Evolutionary conservation across 2,888 invertebrate genomes (phyloP).

Genomic region (Disparrhopalites patrizii): DNA sequence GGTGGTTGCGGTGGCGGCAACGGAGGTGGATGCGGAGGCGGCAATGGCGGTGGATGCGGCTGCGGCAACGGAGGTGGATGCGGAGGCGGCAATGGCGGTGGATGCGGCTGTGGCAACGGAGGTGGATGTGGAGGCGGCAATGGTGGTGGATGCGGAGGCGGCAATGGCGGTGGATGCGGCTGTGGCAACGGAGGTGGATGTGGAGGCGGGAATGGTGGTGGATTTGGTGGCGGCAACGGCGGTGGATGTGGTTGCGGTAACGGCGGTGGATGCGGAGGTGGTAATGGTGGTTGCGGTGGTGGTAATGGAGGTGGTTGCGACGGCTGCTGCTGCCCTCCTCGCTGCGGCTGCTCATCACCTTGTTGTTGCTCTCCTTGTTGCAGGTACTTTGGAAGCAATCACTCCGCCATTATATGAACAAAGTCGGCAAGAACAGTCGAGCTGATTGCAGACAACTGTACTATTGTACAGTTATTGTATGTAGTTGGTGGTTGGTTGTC

Average conservation of each 20-base stretch:
- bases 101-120: neutral
- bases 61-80: neutral
- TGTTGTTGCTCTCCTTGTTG: neutral
- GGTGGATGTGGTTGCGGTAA: neutral
- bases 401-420: too few species aligned
- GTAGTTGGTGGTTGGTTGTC: too few species aligned
- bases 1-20: constrained; percentile 1
- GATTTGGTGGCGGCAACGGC: too few species aligned
- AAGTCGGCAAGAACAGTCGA: too few species aligned
- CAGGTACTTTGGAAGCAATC: too few species aligned
- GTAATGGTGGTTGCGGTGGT: neutral
- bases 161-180: too few species aligned
- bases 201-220: neutral
- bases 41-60: neutral
- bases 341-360: too few species aligned
- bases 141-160: neutral
- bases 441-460: too few species aligned
- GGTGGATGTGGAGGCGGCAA: neutral
- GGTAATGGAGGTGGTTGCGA: neutral
- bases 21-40: too few species aligned
- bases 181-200: neutral
- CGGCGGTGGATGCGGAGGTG: neutral
- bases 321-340: neutral
- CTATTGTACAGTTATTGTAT: too few species aligned
- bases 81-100: too few species aligned